These are phyloP conservation scores for Xiphophorus birchmanni DNA, from an alignment of 2,797 vertebrate genomes.

Conservation along the genomic window DNA sequence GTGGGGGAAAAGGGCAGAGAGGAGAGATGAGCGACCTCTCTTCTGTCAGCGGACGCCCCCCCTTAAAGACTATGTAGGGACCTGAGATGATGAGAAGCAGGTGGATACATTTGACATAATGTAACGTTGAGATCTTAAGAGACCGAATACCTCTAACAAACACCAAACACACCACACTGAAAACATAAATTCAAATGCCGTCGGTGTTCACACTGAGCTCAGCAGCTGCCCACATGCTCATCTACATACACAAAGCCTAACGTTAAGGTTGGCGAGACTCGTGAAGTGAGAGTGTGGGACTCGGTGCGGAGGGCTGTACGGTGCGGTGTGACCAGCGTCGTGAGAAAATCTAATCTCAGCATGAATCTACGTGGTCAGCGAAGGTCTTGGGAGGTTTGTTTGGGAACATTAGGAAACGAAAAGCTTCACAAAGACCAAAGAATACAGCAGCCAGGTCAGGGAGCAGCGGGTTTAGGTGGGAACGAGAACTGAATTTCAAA, in stretches of 20 bases:
- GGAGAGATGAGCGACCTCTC: constrained; percentile 52
- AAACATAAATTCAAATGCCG: constrained; percentile 30
- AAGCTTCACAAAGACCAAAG: neutral
- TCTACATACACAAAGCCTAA: constrained; percentile 49
- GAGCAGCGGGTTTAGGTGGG: neutral
- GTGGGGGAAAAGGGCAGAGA: constrained; percentile 28
- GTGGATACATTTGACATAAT: constrained; percentile 33
- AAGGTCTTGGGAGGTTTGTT: neutral
- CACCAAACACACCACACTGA: constrained; percentile 6
- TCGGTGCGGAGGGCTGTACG: constrained; percentile 27
- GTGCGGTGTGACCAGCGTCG: constrained; percentile 16
- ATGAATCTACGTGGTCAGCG: neutral
- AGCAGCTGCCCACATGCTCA: constrained; percentile 62
- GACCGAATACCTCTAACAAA: constrained; percentile 4
- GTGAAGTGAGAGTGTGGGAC: constrained; percentile 47
- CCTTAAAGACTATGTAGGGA: neutral
- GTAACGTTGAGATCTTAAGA: constrained; percentile 14
- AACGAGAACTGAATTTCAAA: neutral
- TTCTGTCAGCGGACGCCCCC: constrained; percentile 67
- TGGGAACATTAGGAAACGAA: neutral
- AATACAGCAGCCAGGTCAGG: neutral
- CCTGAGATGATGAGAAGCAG: constrained; percentile 32
- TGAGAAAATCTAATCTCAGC: neutral
- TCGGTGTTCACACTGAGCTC: constrained; percentile 33
- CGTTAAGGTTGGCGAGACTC: constrained; percentile 53